phyloP scores from a whole-genome alignment of 2,797 vertebrate species.

The Hipposideros larvatus region DNA sequence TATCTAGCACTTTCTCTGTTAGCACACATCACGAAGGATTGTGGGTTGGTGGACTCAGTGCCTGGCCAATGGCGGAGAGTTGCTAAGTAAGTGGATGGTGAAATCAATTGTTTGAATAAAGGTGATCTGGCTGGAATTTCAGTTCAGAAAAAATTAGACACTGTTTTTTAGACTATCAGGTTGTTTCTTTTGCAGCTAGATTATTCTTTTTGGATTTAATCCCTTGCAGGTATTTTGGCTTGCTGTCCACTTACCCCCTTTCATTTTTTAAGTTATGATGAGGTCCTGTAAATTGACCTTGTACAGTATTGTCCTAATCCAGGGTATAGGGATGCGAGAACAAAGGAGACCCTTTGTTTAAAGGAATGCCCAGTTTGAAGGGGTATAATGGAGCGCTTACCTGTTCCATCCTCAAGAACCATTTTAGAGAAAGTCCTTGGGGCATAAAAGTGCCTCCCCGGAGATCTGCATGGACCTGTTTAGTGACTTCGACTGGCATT shows the following conservation, averaged over 20 bases:
- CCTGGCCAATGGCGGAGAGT: not conserved
- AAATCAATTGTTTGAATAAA: conserved; percentile 22
- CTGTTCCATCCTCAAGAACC: not conserved
- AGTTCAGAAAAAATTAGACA: not conserved
- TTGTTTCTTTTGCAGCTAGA: conserved; percentile 1
- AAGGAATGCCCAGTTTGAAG: not conserved
- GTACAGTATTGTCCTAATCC: not conserved
- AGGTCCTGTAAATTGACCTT: conserved; percentile 29
- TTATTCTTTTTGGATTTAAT: not conserved
- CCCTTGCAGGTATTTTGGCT: not conserved
- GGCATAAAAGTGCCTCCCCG: not conserved
- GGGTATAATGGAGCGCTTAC: not conserved
- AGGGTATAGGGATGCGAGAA: not conserved
- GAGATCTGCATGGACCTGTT: not conserved
- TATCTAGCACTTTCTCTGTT: not conserved
- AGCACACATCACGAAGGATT: not conserved
- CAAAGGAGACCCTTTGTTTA: conserved; percentile 15
- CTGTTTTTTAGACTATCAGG: not conserved
- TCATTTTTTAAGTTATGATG: not conserved
- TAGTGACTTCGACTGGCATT: not conserved
- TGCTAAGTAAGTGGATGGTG: not conserved
- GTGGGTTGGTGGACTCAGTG: not conserved
- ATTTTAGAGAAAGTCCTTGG: not conserved
- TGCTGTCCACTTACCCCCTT: not conserved
- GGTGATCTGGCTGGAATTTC: not conserved